Evolutionary conservation across 2,888 invertebrate genomes (phyloP).

Genomic region (Cartodere bifasciata): DNA sequence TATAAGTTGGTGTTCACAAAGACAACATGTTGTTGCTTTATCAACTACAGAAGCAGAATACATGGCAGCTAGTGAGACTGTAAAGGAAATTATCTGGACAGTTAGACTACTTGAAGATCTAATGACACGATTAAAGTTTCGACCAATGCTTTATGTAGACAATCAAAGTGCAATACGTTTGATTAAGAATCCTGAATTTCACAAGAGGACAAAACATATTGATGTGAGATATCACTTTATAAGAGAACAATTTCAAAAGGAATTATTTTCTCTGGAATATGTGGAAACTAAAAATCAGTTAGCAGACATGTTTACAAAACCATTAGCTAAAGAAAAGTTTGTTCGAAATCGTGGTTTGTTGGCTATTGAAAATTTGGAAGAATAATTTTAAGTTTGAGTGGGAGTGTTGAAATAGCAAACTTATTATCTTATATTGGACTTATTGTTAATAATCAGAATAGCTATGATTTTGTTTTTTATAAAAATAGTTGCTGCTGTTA

Average conservation of each 20-base stretch:
- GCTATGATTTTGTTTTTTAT: no score
- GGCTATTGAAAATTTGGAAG: no score
- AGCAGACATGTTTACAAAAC: conserved; percentile 11
- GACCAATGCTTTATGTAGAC: conserved; percentile 4
- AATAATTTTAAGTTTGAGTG: no score
- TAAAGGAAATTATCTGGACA: conserved; percentile 19
- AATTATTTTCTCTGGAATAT: conserved; percentile 2
- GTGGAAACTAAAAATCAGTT: conserved; percentile 4
- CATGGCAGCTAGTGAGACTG: conserved; percentile 19
- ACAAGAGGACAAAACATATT: conserved; percentile 10
- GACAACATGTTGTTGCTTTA: conserved; percentile 18
- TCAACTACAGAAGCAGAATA: conserved; percentile 25
- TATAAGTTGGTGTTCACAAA: conserved; percentile 21
- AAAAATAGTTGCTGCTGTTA: no score
- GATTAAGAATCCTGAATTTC: conserved; percentile 6
- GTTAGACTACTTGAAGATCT: conserved; percentile 8
- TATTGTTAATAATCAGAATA: no score
- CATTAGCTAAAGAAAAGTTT: conserved; percentile 2
- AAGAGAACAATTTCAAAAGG: conserved; percentile 4
- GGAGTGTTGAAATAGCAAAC: no score
- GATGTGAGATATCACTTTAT: conserved; percentile 8
- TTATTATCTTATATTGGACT: no score
- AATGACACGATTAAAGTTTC: not conserved
- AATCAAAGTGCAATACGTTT: conserved; percentile 8
- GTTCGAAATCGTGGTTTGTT: not conserved